Conservation (phyloP, 2,797 vertebrate genomes). For the Balearica regulorum region DNA sequence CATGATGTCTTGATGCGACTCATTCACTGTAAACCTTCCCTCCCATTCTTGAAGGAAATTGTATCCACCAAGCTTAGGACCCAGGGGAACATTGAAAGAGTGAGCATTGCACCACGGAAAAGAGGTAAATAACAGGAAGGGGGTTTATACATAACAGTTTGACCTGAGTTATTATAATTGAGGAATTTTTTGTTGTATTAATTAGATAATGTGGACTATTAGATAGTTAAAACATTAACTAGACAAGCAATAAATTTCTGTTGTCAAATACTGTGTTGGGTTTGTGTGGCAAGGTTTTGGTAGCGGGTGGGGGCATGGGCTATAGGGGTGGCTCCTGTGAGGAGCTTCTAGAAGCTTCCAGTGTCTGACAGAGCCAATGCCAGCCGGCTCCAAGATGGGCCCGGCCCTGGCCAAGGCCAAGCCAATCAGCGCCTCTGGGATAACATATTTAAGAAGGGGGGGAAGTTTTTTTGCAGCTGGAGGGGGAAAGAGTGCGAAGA, state of each 20-base stretch:
- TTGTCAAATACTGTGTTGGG: not conserved
- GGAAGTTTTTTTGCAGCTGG: no score
- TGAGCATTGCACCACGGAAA: not conserved
- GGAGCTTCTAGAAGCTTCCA: no score
- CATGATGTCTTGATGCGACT: rapidly evolving
- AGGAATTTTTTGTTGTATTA: not conserved
- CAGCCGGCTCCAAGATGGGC: no score
- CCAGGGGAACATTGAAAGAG: not conserved
- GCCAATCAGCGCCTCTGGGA: no score
- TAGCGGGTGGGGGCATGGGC: no score
- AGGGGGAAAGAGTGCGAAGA: no score
- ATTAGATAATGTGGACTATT: not conserved
- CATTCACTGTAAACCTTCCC: not conserved
- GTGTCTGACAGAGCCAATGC: no score
- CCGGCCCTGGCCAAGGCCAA: no score
- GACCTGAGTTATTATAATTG: not conserved
- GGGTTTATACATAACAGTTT: not conserved
- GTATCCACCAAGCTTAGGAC: not conserved
- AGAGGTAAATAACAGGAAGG: not conserved
- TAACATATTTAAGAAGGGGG: no score
- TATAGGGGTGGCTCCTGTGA: no score
- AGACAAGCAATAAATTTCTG: not conserved
- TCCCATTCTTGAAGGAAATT: not conserved
- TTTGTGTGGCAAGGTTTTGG: no score
- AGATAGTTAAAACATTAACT: not conserved